Evolutionary conservation across 2,888 invertebrate species (phyloP).

Genomic region (Platycheirus albimanus): DNA sequence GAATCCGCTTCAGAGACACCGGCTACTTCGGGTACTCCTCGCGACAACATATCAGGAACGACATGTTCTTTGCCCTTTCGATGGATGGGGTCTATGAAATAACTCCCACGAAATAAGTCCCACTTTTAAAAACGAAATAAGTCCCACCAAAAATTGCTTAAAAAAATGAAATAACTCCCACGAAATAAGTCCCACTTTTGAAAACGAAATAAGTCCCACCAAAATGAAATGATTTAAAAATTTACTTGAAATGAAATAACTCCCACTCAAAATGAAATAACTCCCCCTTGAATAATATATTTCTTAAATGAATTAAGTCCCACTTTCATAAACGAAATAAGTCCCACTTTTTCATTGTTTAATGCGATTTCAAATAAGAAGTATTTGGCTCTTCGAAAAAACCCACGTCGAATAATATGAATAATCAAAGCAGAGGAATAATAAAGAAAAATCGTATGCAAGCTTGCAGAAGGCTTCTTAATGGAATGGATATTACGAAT

Average conservation of each 20-base stretch:
- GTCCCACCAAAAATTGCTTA: too few species aligned
- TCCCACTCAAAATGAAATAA: conserved; percentile 28
- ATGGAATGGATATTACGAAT: too few species aligned
- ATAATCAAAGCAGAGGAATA: too few species aligned
- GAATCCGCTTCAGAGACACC: too few species aligned
- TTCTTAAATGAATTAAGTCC: conserved; percentile 15
- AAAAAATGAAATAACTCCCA: conserved; percentile 35
- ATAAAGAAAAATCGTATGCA: conserved; percentile 53
- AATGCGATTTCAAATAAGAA: conserved; percentile 18
- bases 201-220: conserved; percentile 37
- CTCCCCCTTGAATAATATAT: conserved; percentile 44
- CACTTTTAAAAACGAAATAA: too few species aligned
- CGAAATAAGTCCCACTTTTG: background rate
- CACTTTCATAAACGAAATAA: conserved; percentile 15
- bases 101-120: too few species aligned
- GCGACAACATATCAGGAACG: too few species aligned
- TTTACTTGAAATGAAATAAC: conserved; percentile 34
- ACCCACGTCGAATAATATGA: too few species aligned
- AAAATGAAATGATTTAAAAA: conserved; percentile 39
- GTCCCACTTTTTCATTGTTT: conserved; percentile 8
- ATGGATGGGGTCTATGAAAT: too few species aligned
- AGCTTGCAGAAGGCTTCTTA: too few species aligned
- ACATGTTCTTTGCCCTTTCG: too few species aligned
- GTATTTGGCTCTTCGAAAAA: conserved; percentile 24
- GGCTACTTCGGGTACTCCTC: too few species aligned